Evolutionary conservation across 2,797 vertebrate genomes (phyloP), one percentile per base, ranked within the genome.

Genomic region (Cossypha niveicapilla): DNA sequence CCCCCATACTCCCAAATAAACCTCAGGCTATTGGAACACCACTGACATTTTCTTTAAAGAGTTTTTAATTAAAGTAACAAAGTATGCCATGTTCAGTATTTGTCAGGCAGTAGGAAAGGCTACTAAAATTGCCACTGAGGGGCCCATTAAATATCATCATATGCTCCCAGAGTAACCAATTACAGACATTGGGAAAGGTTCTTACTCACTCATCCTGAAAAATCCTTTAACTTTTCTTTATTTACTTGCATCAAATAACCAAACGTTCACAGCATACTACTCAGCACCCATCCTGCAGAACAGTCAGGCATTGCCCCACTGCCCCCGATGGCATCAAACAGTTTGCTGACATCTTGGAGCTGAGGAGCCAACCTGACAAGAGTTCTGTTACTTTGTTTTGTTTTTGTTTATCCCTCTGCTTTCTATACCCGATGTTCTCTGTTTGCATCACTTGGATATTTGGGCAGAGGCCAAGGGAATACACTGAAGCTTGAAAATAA

Each of bases 61-160:
- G 85, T 93, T 97, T 92, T 97, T 98, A 98, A 98, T 98, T 97
- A 98, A 97, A 97, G 97, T 67, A 97, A 92, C 94, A 97, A 97
- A 98, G 92, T 93, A 95, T 91, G 89, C 88, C 82, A 73, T 91
- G 85, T 91, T 96, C 63, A 74, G 96, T 97, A 93, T 97, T 97
- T 97, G 93, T 97, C 97, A 97, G 97, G 96, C 96, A 97, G 90
- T 87, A 92, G 91, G 86, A 93, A 86, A 96, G 96, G 92, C 96
- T 94, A 97, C 93, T 92, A 86, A 90, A 97, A 97, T 88, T 95
- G 95, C 90, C 96, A 97, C 95, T 97, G 76, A 97, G 97, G 95
- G 96, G 91, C 92, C 96, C 95, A 97, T 97, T 97, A 97, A 97
- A 97, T 94, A 94, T 85, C 85, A 54, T 95, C 95, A 96, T 90